phyloP scores from a whole-genome alignment of 2,888 invertebrate genomes.

The Oithona nana region DNA sequence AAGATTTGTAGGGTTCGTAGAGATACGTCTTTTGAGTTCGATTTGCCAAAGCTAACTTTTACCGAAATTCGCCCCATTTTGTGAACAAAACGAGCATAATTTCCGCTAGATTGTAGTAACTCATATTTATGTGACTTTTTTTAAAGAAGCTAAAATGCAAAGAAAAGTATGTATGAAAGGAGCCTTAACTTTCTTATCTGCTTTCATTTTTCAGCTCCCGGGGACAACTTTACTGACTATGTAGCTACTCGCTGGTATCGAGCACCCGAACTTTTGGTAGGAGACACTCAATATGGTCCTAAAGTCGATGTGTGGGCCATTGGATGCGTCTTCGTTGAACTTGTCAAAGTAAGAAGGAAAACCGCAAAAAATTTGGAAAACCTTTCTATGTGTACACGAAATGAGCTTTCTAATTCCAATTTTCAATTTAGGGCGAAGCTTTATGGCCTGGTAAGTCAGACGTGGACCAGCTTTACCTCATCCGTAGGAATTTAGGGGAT shows the following conservation, averaged over 20 bases:
- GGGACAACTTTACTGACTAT: conserved; percentile 96
- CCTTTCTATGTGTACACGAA: no score
- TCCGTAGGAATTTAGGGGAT: conserved; percentile 77
- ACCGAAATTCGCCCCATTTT: no score
- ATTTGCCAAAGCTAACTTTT: no score
- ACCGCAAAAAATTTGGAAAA: not conserved
- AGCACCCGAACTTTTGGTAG: conserved; percentile 87
- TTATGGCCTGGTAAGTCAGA: conserved; percentile 98
- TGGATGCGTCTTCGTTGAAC: conserved; percentile 69
- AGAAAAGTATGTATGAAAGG: no score
- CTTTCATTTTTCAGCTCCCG: conserved; percentile 45
- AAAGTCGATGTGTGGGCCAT: conserved; percentile 94
- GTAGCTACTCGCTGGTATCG: conserved; percentile 98
- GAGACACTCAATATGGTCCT: conserved; percentile 54
- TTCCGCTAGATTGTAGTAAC: no score
- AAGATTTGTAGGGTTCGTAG: no score
- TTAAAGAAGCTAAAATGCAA: no score
- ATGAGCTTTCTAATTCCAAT: no score
- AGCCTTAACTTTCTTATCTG: not conserved
- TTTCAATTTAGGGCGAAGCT: conserved; percentile 50
- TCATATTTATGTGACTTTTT: no score
- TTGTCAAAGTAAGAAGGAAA: conserved; percentile 33
- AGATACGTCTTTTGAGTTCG: no score
- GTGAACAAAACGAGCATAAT: no score
- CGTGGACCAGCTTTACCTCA: conserved; percentile 90